Base-by-base conservation (phyloP, 2,888 invertebrate species). In the Tetranychus piercei region DNA sequence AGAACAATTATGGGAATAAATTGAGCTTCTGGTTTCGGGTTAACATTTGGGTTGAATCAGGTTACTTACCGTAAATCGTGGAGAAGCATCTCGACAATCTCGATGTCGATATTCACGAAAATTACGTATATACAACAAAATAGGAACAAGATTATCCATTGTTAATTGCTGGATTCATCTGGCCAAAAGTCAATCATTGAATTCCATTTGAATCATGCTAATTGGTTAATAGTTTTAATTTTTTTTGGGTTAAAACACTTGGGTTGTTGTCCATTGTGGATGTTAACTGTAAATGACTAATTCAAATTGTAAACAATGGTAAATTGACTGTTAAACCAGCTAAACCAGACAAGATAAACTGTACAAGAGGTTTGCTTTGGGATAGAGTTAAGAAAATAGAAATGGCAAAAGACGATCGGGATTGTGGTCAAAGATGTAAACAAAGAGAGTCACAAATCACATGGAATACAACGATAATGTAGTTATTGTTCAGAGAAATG, bases 101-200 rank as follows among this genome's bases (percentile, higher is more conserved):
- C 55, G 55, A 55, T 55, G 55, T 55, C 55, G 55, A 55, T 55
- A 55, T 55, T 55, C 55, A 55, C 55, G 55, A 55, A 55, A 55
- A 55, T 55, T 55, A 55, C 55, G 55, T 15, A 55, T 55, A 55
- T 55, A 55, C 55, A 55, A 5, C 15, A 55, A 55, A 55, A 55
- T 55, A 1, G 55, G 55, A 5, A 55, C 55, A 15, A 55, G 15
- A 55, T 55, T 55, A 55, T 55, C 55, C 55, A 55, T 55, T 55
- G 55, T 55, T 55, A 15, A 7, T 55, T 55, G 15, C 2, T 55
- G 9, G 15, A 55, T 55, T 55, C 55, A 55, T 55, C 55, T 55
- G 55, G 55, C 15, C 15, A 55, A 55, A 15, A 15, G 55, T 55
- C 11, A 15, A 1, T 55, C 9, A 55, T 15, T 55, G 3, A 34